Percentiles rank a stretch among this genome's conserved stretches.
These are phyloP conservation scores for Alosa sapidissima DNA, from an alignment of 2,797 vertebrate species.

Conservation along the genomic window DNA sequence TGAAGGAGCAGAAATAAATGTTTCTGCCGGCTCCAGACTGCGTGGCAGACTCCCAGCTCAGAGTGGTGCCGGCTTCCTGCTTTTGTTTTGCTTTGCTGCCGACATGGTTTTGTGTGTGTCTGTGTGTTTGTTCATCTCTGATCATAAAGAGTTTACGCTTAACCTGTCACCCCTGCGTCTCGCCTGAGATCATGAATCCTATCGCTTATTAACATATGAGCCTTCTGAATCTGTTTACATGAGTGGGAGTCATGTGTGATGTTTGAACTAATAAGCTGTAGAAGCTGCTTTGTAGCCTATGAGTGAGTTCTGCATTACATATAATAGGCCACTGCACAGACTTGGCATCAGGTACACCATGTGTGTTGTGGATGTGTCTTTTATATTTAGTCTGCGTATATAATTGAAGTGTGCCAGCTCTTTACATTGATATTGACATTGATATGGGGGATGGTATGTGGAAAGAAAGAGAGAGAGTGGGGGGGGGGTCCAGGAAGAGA, in stretches of 20 bases:
- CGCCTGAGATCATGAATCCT: background rate
- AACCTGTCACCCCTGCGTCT: background rate
- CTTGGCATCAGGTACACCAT: background rate
- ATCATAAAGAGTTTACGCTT: constrained; percentile 1
- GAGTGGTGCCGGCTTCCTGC: background rate
- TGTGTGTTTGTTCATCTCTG: background rate
- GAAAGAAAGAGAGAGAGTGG: background rate
- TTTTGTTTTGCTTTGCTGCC: background rate
- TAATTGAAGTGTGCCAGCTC: background rate
- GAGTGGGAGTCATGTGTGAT: background rate
- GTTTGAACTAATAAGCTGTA: background rate
- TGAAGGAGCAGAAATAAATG: constrained; percentile 11
- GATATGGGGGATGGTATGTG: background rate
- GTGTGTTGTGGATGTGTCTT: background rate
- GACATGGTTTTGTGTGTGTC: background rate
- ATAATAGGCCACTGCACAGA: background rate
- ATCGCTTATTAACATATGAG: background rate
- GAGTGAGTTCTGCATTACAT: too few species aligned
- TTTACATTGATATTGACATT: background rate
- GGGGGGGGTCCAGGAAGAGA: background rate
- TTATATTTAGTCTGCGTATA: background rate
- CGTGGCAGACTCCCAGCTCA: background rate
- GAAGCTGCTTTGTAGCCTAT: too few species aligned
- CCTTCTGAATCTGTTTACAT: background rate
- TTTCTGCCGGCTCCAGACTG: background rate